These are phyloP conservation scores for Lagorchestes hirsutus DNA, from an alignment of 2,797 vertebrate genomes.

Conservation along the genomic window DNA sequence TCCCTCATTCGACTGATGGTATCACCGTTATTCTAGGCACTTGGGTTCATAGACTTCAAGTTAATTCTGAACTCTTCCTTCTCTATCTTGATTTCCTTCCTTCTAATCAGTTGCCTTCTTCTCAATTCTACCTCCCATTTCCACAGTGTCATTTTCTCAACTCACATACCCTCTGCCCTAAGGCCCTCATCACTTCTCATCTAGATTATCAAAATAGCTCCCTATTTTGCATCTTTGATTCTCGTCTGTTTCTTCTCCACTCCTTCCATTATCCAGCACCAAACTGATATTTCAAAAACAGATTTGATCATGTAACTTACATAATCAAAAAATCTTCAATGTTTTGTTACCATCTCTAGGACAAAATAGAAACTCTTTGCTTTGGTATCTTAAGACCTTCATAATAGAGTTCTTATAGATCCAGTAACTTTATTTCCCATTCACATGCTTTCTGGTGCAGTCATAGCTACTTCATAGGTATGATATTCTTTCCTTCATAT, in stretches of 20 bases:
- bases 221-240: background rate
- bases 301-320: background rate
- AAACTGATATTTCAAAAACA: background rate
- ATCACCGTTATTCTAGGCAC: background rate
- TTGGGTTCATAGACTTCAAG: background rate
- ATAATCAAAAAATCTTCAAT: background rate
- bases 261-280: background rate
- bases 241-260: background rate
- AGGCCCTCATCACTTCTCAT: background rate
- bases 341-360: background rate
- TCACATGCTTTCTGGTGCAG: background rate
- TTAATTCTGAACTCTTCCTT: background rate
- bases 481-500: background rate
- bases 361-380: background rate
- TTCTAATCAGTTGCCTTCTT: background rate
- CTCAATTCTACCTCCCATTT: background rate
- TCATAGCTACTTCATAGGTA: background rate
- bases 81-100: background rate
- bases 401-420: background rate
- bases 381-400: background rate
- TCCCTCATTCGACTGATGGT: background rate
- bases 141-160: background rate
- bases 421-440: background rate
- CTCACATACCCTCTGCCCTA: background rate
- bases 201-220: background rate